Evolutionary conservation across 2,888 invertebrate genomes (phyloP).

Genomic region (Bembecia ichneumoniformis): DNA sequence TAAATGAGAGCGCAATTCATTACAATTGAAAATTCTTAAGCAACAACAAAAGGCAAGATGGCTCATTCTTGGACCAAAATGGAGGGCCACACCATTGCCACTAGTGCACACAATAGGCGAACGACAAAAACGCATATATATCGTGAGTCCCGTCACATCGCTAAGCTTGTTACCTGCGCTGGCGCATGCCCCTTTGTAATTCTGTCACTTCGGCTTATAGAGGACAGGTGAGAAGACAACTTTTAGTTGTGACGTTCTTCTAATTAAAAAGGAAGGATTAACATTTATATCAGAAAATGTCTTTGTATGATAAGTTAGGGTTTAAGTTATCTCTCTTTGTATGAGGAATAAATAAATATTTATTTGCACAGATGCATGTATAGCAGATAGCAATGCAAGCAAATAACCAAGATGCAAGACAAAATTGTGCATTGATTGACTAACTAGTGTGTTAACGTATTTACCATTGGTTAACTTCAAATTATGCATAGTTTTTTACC

Average conservation of each 20-base stretch:
- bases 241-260: conserved; percentile 39
- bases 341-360: too few relatives aligned
- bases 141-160: conserved; percentile 38
- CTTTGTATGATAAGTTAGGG: neutral
- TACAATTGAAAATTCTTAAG: conserved; percentile 59
- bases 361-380: too few relatives aligned
- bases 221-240: conserved; percentile 23
- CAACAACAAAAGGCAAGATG: conserved; percentile 59
- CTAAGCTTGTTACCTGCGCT: conserved; percentile 52
- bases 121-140: conserved; percentile 43
- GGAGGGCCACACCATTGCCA: conserved; percentile 40
- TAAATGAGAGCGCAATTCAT: conserved; percentile 12
- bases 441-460: too few relatives aligned
- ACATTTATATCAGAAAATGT: conserved; percentile 1
- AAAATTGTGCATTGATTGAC: too few relatives aligned
- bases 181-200: conserved; percentile 44
- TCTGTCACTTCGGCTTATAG: conserved; percentile 46
- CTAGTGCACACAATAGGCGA: conserved; percentile 35
- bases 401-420: too few relatives aligned
- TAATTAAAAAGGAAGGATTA: conserved; percentile 38
- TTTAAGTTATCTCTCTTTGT: neutral
- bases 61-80: conserved; percentile 51
- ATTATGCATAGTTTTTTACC: too few relatives aligned
- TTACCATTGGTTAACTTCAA: too few relatives aligned
- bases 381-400: too few relatives aligned